Conservation (phyloP, 1,140 invertebrate genomes). For the Drosophila biarmipes region DNA sequence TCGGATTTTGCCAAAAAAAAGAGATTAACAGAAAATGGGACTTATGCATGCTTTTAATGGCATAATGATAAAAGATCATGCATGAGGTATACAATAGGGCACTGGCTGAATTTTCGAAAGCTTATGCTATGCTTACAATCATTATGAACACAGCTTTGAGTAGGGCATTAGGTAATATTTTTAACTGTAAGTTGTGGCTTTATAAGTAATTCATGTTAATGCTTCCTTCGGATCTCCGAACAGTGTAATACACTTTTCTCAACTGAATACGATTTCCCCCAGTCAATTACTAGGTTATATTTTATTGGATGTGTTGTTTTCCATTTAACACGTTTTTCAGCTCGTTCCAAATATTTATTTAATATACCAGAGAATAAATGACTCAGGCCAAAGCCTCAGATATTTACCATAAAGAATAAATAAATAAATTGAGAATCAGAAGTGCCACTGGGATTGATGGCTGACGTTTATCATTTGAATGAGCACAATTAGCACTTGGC, state of each 20-base stretch:
- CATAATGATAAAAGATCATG: conserved; percentile 30
- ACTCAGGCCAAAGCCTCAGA: conserved; percentile 16
- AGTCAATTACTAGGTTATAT: conserved; percentile 3
- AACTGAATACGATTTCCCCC: background rate
- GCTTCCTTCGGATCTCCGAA: no score
- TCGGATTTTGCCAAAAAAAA: conserved; percentile 36
- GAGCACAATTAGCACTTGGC: conserved; percentile 42
- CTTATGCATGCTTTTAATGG: conserved; percentile 35
- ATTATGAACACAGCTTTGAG: background rate
- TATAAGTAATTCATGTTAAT: background rate
- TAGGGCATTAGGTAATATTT: background rate
- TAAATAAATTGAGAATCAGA: background rate
- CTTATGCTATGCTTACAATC: conserved; percentile 19
- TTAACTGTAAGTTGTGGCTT: conserved; percentile 4
- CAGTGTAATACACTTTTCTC: conserved; percentile 6
- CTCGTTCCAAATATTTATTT: conserved; percentile 17
- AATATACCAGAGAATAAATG: conserved; percentile 11
- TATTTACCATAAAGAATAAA: conserved; percentile 30
- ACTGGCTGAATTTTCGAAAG: background rate
- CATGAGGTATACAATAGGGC: conserved; percentile 6
- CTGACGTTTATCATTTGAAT: conserved; percentile 45
- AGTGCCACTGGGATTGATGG: conserved; percentile 25
- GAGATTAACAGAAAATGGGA: conserved; percentile 21
- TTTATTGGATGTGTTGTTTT: conserved; percentile 3
- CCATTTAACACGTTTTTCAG: conserved; percentile 16